Base-by-base conservation (phyloP, 2,888 invertebrate genomes). In the Cosmia pyralina region DNA sequence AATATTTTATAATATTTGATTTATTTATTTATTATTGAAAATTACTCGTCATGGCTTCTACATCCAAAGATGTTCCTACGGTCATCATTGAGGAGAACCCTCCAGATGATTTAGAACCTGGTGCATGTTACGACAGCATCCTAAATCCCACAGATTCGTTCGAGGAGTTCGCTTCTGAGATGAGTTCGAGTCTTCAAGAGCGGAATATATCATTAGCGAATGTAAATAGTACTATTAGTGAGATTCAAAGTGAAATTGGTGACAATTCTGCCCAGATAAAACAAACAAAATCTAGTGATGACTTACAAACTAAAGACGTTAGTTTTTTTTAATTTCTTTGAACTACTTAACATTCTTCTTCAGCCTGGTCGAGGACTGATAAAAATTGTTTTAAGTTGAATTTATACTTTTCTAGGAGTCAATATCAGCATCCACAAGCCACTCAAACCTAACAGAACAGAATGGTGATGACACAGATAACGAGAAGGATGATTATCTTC, bases 61-160 rank as follows among this genome's bases (percentile, higher is more conserved):
- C 95, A 63, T 95, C 96, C 3, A 93, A 93, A 84, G 93, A 93
- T 82, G 85, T 87, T 34, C 78, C 91, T 34, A 74, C 84, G 34
- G 86, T 81, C 71, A 82, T 85, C 34, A 88, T 76, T 17, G 85
- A 89, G 22, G 92, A 90, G 53, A 90, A 88, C 72, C 89, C 89
- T 15, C 81, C 92, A 17, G 90, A 91, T 80, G 94, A 93, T 48
- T 82, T 96, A 38, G 96, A 95, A 85, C 96, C 96, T 13, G 96
- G 96, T 7, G 95, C 95, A 48, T 96, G 96, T 82, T 88, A 90
- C 6, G 98, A 98, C 90, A 97, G 97, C 87, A 97, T 98, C 91
- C 94, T 98, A 57, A 97, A 98, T 68, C 97, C 98, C 1, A 97
- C 97, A 11, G 97, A 97, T 91, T 97, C 97, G 34, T 97, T 97